Evolutionary conservation across 2,797 vertebrate species (phyloP).

Genomic region (Gallirallus australis): DNA sequence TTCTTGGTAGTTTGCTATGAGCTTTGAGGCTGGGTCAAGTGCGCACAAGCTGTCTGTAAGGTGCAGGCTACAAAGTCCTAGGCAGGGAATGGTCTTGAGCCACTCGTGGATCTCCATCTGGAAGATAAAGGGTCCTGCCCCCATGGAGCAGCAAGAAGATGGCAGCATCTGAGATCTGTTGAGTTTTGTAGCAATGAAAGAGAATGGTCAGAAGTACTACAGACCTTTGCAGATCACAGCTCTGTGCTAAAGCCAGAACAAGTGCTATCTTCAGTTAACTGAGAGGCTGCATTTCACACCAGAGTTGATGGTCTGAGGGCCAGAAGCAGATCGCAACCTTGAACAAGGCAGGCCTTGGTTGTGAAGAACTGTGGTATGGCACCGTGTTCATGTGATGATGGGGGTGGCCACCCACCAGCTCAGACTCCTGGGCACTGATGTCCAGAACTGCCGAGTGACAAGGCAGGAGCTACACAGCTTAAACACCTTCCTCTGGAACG

Average conservation of each 20-base stretch:
- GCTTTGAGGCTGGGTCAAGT: background rate
- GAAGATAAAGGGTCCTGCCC: background rate
- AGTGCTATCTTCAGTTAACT: background rate
- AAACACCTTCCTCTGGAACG: background rate
- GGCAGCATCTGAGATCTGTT: background rate
- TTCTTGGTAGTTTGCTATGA: background rate
- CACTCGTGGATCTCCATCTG: background rate
- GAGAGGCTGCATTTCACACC: background rate
- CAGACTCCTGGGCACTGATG: background rate
- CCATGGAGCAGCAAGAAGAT: background rate
- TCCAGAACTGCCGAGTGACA: background rate
- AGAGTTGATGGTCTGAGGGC: background rate
- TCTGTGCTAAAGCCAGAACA: background rate
- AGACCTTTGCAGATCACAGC: background rate
- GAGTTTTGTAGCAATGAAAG: background rate
- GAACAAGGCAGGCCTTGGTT: background rate
- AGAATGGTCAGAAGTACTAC: background rate
- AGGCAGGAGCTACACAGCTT: background rate
- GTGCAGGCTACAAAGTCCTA: background rate
- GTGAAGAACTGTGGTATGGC: background rate
- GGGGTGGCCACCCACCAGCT: background rate
- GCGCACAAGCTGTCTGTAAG: background rate
- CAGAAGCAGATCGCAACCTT: background rate
- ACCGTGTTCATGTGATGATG: rapidly evolving
- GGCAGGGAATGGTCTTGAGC: background rate